A percentile compares a stretch with the other conserved stretches of the same genome.
Conservation (phyloP, 1,140 invertebrate species). For the Oryctes rhinoceros region DNA sequence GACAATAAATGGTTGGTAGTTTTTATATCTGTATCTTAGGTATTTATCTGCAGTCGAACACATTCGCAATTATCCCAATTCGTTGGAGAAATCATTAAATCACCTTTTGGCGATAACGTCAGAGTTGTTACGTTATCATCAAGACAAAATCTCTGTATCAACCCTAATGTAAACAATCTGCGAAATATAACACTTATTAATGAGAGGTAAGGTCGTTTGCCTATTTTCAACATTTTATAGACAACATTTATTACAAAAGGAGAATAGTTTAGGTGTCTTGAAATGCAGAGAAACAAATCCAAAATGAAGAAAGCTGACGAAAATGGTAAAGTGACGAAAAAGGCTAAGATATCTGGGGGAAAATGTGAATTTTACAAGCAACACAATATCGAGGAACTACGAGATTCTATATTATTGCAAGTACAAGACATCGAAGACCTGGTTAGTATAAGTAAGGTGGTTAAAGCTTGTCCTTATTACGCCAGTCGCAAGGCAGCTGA, state of each 20-base stretch:
- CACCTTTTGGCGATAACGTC: conserved; percentile 75
- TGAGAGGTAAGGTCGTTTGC: conserved; percentile 71
- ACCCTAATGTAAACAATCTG: conserved; percentile 79
- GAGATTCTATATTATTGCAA: conserved; percentile 72
- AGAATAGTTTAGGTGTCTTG: conserved; percentile 74
- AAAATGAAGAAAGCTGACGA: conserved; percentile 66
- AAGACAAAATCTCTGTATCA: conserved; percentile 91
- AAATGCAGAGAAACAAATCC: conserved; percentile 80
- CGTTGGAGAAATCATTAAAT: conserved; percentile 88
- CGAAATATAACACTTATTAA: conserved; percentile 87
- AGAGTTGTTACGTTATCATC: conserved; percentile 90
- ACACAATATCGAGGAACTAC: conserved; percentile 71
- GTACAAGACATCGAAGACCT: conserved; percentile 92
- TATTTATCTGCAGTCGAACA: conserved; percentile 94
- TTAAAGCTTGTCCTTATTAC: conserved; percentile 92
- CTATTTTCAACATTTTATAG: not conserved
- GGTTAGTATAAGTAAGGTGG: conserved; percentile 71
- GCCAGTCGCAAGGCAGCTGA: conserved; percentile 79
- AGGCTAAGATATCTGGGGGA: conserved; percentile 64
- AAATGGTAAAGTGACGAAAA: conserved; percentile 70
- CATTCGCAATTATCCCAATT: conserved; percentile 97
- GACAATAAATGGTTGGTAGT: too few species aligned
- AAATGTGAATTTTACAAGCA: conserved; percentile 75
- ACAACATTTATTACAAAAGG: not conserved
- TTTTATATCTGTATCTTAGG: conserved; percentile 63